Conservation (phyloP, 2,888 invertebrate species). For the Drosophila testacea region DNA sequence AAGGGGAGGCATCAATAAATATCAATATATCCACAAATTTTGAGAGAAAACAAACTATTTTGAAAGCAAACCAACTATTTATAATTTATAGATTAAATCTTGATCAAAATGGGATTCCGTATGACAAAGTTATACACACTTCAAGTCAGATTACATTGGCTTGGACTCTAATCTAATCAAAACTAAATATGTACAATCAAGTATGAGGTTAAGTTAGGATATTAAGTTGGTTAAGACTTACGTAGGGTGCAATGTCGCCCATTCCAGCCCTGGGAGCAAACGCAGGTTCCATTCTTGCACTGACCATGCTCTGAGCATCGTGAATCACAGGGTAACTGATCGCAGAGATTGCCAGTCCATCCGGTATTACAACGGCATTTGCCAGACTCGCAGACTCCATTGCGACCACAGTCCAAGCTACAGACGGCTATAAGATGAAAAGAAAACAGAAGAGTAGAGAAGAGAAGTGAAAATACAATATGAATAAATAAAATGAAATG, state of each 20-base stretch:
- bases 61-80: no score
- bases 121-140: no score
- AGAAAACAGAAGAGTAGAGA: not conserved
- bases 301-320: constrained; percentile 98
- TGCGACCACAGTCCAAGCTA: constrained; percentile 95
- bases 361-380: constrained; percentile 96
- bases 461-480: constrained; percentile 20
- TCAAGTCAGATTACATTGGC: no score
- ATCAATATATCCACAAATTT: no score
- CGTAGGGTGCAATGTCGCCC: constrained; percentile 98
- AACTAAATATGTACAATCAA: no score
- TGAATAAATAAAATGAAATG: constrained; percentile 20
- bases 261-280: constrained; percentile 99
- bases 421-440: constrained; percentile 90
- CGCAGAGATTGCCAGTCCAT: constrained; percentile 97
- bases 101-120: no score
- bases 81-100: no score
- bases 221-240: constrained; percentile 87
- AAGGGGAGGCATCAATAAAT: no score
- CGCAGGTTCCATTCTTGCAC: constrained; percentile 98
- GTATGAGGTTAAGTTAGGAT: no score
- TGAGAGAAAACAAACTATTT: no score
- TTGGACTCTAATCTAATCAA: no score
- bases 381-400: constrained; percentile 97
- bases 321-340: constrained; percentile 95